phyloP scores from a whole-genome alignment of 2,888 invertebrate species.

The Thereva nobilitata region DNA sequence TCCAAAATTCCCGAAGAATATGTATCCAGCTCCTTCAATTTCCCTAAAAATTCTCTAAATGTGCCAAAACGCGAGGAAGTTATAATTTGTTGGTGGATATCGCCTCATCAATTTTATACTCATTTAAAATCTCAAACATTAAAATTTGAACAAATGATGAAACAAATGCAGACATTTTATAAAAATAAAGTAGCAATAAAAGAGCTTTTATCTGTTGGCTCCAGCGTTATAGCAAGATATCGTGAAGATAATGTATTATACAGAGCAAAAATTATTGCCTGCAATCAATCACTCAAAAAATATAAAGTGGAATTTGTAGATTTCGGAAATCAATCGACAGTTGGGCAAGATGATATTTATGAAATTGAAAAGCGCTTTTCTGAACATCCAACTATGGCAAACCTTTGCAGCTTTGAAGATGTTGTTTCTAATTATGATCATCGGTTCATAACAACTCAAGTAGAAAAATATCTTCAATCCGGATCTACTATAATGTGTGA shows the following conservation, averaged over 20 bases:
- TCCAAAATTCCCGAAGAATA: slow-evolving; percentile 54
- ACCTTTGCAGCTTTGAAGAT: slow-evolving; percentile 68
- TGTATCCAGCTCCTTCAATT: slow-evolving; percentile 60
- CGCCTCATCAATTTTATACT: slow-evolving; percentile 73
- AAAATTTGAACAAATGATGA: slow-evolving; percentile 71
- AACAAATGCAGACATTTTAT: slow-evolving; percentile 71
- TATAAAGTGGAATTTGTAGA: slow-evolving; percentile 75
- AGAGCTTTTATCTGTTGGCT: slow-evolving; percentile 51
- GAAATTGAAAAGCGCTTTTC: slow-evolving; percentile 69
- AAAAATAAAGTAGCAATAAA: slow-evolving; percentile 56
- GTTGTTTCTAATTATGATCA: slow-evolving; percentile 63
- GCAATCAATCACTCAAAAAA: slow-evolving; percentile 62
- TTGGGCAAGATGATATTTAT: slow-evolving; percentile 69
- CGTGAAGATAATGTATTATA: slow-evolving; percentile 73
- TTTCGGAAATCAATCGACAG: slow-evolving; percentile 72
- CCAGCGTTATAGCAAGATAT: slow-evolving; percentile 71
- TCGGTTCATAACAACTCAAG: slow-evolving; percentile 53
- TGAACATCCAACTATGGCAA: slow-evolving; percentile 70
- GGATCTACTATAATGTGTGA: slow-evolving; percentile 52
- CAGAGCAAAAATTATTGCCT: slow-evolving; percentile 68
- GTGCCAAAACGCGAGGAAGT: slow-evolving; percentile 64
- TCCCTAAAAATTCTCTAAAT: slow-evolving; percentile 59
- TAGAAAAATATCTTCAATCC: slow-evolving; percentile 54
- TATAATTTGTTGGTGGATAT: slow-evolving; percentile 74
- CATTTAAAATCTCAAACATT: slow-evolving; percentile 61